phyloP scores from a whole-genome alignment of 1,140 invertebrate genomes.

The Drosophila asahinai region DNA sequence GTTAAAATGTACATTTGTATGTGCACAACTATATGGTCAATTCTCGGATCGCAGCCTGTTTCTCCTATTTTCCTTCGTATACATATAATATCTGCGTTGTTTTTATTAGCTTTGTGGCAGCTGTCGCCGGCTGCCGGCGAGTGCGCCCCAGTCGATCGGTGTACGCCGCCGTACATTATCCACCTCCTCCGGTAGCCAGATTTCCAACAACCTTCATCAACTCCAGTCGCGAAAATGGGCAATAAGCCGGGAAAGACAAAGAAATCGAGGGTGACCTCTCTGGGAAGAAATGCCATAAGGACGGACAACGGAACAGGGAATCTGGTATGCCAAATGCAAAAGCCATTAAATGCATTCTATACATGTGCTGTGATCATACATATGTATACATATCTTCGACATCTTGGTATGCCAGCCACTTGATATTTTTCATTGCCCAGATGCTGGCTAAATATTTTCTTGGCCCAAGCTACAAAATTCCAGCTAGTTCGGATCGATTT shows the following conservation, averaged over 20 bases:
- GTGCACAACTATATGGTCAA: background rate
- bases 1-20: background rate
- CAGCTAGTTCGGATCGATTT: background rate
- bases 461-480: background rate
- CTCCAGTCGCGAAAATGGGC: constrained; percentile 47
- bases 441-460: constrained; percentile 49
- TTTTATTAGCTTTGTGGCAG: constrained; percentile 29
- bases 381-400: background rate
- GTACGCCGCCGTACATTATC: constrained; percentile 40
- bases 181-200: constrained; percentile 9
- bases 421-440: constrained; percentile 52
- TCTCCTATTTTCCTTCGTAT: constrained; percentile 14
- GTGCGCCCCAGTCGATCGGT: constrained; percentile 11
- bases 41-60: constrained; percentile 27
- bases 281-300: background rate
- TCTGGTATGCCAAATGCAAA: constrained; percentile 51
- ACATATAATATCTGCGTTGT: constrained; percentile 14
- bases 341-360: background rate
- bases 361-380: background rate
- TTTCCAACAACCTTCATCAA: background rate
- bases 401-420: constrained; percentile 6
- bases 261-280: constrained; percentile 13
- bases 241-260: constrained; percentile 57
- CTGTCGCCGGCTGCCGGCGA: constrained; percentile 19
- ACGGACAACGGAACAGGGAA: constrained; percentile 7